phyloP scores from a whole-genome alignment of 2,888 invertebrate genomes.

The Oscheius sp. region DNA sequence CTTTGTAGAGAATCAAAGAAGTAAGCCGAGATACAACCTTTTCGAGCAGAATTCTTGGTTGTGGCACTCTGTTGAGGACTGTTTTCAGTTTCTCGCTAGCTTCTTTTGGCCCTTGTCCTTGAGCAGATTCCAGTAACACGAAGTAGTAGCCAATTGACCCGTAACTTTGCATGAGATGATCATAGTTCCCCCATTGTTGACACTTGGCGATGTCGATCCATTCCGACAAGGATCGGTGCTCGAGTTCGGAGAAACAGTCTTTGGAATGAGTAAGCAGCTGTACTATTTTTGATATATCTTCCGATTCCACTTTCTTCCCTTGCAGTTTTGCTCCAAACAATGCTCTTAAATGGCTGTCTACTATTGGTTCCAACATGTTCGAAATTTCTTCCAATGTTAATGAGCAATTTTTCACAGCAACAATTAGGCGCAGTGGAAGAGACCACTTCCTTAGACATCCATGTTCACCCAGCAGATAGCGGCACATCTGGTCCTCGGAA shows the following conservation, averaged over 20 bases:
- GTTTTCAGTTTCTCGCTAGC: not conserved
- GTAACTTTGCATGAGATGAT: conserved; percentile 16
- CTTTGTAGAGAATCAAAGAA: conserved; percentile 18
- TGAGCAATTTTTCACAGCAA: not conserved
- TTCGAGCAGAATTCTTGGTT: not conserved
- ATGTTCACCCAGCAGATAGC: not conserved
- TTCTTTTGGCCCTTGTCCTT: not conserved
- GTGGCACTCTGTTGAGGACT: not conserved
- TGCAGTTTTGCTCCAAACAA: conserved; percentile 27
- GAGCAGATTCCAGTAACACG: not conserved
- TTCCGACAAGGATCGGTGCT: not conserved
- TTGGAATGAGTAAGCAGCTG: conserved; percentile 27
- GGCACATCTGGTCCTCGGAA: not conserved
- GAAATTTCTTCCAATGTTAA: too few relatives aligned
- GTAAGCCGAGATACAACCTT: conserved; percentile 8
- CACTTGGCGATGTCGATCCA: conserved; percentile 36
- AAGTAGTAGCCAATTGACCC: conserved; percentile 28
- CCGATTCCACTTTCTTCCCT: not conserved
- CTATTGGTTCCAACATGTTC: not conserved
- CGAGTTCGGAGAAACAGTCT: conserved; percentile 23
- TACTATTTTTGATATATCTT: not conserved
- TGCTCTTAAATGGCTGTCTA: not conserved
- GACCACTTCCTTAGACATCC: not conserved
- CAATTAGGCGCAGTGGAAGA: too few relatives aligned
- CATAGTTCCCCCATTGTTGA: conserved; percentile 29